Conservation (phyloP, 2,797 vertebrate genomes). For the Lemur catta region DNA sequence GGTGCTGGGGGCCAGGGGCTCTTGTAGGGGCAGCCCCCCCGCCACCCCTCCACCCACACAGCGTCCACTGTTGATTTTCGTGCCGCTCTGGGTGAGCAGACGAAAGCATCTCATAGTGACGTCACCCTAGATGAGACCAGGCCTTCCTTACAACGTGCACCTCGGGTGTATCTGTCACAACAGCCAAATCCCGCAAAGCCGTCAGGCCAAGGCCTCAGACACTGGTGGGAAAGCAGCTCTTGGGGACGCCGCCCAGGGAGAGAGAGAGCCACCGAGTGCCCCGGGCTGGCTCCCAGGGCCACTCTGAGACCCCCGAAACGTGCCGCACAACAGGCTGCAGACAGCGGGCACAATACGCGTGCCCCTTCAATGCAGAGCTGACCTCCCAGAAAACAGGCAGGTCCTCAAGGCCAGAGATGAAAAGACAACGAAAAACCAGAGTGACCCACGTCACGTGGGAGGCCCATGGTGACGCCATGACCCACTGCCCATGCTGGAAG, state of each 20-base stretch:
- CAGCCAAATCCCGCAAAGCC: background rate
- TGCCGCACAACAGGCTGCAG: background rate
- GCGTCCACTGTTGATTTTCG: no score
- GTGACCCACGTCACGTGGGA: background rate
- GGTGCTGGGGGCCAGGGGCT: no score
- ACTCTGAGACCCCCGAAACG: background rate
- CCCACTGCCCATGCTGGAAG: no score
- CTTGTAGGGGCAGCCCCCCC: background rate
- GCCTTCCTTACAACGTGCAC: no score
- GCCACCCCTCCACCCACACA: background rate
- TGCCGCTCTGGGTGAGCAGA: background rate
- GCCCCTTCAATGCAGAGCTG: background rate
- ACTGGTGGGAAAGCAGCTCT: no score
- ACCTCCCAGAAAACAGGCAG: background rate
- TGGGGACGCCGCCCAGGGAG: background rate
- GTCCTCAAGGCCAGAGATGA: accelerated
- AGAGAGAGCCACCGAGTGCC: no score
- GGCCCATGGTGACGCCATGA: background rate
- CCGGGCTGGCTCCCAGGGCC: background rate
- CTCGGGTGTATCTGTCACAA: accelerated
- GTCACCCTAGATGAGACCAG: accelerated
- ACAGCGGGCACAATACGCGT: background rate
- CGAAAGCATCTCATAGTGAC: accelerated
- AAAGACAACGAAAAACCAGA: no score
- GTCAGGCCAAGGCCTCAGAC: constrained; percentile 73